These are phyloP conservation scores for Neomorphus geoffroyi DNA, from an alignment of 2,797 vertebrate species.

Conservation along the genomic window DNA sequence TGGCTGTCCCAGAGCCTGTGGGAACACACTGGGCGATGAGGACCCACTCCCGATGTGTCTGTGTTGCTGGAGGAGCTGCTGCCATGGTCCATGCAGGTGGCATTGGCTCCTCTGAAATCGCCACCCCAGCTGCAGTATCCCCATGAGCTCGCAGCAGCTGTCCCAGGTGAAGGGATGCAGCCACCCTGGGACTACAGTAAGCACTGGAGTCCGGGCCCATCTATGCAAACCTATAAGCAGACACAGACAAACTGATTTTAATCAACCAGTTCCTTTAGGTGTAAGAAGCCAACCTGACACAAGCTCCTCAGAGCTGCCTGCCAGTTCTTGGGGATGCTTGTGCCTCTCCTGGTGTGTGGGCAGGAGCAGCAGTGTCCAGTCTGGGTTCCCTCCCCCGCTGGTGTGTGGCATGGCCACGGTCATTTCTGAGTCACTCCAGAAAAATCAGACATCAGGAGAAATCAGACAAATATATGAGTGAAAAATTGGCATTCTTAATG, in stretches of 20 bases:
- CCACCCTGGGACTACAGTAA: no score
- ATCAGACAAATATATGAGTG: background rate
- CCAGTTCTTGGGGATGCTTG: accelerated
- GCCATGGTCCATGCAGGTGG: accelerated
- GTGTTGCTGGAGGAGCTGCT: background rate
- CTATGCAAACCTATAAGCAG: background rate
- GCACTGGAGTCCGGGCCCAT: no score
- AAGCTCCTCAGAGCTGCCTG: background rate
- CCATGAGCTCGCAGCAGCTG: accelerated
- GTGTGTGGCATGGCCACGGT: accelerated
- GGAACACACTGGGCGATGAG: accelerated
- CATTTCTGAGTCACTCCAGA: background rate
- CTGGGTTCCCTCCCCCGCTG: background rate
- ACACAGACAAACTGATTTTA: background rate
- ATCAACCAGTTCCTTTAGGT: accelerated
- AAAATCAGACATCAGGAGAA: background rate
- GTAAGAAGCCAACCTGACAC: background rate
- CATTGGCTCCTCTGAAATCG: accelerated
- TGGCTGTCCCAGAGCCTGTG: accelerated
- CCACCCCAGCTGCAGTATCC: background rate
- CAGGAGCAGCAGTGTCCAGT: background rate
- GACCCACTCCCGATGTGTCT: background rate
- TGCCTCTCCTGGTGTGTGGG: accelerated
- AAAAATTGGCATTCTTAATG: background rate
- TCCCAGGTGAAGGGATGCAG: accelerated